A percentile compares a stretch with the other conserved stretches of the same genome.
Conservation (phyloP, 2,888 invertebrate species). For the Pheosia tremula region DNA sequence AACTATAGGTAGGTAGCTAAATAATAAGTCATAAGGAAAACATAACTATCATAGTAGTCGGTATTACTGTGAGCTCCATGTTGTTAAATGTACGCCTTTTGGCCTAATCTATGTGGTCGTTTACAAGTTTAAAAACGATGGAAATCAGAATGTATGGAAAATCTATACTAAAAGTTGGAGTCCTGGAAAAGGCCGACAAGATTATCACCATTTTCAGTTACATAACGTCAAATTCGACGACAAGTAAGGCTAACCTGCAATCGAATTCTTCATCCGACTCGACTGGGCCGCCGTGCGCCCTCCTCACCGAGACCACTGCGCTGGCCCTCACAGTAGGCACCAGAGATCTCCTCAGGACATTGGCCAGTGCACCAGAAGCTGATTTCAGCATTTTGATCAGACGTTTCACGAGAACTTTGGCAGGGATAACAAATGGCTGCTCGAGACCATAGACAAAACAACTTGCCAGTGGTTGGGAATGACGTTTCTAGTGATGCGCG, state of each 20-base stretch:
- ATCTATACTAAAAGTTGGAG: background rate
- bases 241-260: slow-evolving; percentile 77
- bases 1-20: background rate
- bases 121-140: background rate
- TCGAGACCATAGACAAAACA: slow-evolving; percentile 55
- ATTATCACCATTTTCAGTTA: slow-evolving; percentile 64
- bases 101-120: background rate
- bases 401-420: slow-evolving; percentile 61
- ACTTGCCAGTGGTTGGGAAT: slow-evolving; percentile 32
- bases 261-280: slow-evolving; percentile 96
- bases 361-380: slow-evolving; percentile 68
- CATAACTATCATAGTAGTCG: background rate
- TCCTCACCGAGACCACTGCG: slow-evolving; percentile 61
- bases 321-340: slow-evolving; percentile 63
- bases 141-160: background rate
- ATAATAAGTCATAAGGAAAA: background rate
- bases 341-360: slow-evolving; percentile 71
- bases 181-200: slow-evolving; percentile 21
- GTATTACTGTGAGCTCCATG: background rate
- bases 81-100: background rate
- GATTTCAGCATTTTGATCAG: slow-evolving; percentile 77
- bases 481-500: slow-evolving; percentile 39
- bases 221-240: slow-evolving; percentile 75
- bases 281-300: slow-evolving; percentile 76
- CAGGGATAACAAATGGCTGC: slow-evolving; percentile 78